Base-by-base conservation (phyloP, 2,888 invertebrate species). In the Polia nebulosa region DNA sequence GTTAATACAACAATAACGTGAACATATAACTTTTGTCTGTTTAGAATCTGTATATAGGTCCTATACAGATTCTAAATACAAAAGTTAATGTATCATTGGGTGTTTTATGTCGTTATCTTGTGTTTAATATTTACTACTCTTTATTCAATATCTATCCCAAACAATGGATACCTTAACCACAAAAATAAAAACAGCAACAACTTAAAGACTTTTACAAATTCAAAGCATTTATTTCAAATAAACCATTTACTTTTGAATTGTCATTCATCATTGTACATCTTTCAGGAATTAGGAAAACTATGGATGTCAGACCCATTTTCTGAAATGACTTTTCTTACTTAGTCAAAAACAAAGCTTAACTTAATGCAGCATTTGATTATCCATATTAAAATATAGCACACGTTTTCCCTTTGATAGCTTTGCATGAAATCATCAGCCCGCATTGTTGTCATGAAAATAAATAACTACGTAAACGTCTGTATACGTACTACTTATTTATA, bases 401-500 rank as follows among this genome's bases (percentile, higher is more conserved):
- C 59, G 41, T 62, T 81, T 82, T 83, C 78, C 79, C 79, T 73
- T 69, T 66, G 56, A 52, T 53, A 32, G 51, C 13, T 36, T 47
- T 44, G 64, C n/a, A 66, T 80, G 75, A 74, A 78, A 68, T 80
- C 75, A 80, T 75, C 65, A 60, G 22, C 20, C 53, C 32, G 32
- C 51, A 57, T n/a, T 59, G 56, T 57, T 72, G 64, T 78, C 64
- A 68, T 78, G 55, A 77, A 78, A 69, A 81, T 62, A 72, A 68
- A 73, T 65, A 76, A 53, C 59, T 36, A 52, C 57, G 72, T 47
- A 45, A 75, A 57, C 39, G n/a, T 25, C 15, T 52, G 27, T 47
- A 25, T 20, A 53, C 0, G 11, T 68, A 45, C n/a, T 9, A 53
- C n/a, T 20, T 75, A 57, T 44, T 58, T 67, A 47, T 52, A 47